Evolutionary conservation across 2,888 invertebrate species (phyloP), one percentile per base, ranked within the genome.

Genomic region (Amphipyra tragopoginis): DNA sequence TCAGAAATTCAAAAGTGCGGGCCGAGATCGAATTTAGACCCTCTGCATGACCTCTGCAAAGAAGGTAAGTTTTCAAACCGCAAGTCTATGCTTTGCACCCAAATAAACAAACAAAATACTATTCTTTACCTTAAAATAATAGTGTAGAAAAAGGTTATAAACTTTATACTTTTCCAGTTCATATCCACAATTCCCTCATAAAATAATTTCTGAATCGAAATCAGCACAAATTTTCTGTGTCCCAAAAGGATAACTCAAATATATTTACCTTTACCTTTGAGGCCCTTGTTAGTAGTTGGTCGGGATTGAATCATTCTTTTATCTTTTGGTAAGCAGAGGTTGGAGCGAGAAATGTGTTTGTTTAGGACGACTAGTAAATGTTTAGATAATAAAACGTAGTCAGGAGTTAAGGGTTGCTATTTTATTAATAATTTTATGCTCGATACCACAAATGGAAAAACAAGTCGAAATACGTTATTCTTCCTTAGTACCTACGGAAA

Each of bases 281-380:
- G 29, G 15, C 7, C 29, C 42, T 51, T 61, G 33, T 50, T 36
- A 48, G 36, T 47, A 66, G 21, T 49, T 15, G 21, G 5, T 52
- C 21, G 21, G 29, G 45, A 61, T 53, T 65, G 45, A 61, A 73
- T 48, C 38, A 55, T 65, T 64, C 3, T 49, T 64, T 56, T 57
- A 56, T 54, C 36, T 47, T 50, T 43, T 62, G 34, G 36, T 36
- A 36, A 51, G 8, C 15, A 36, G 13, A 33, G 14, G 8, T 48
- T 40, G 13, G 21, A 10, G 38, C 38, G 14, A 13, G 58, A 49
- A 58, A 52, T 38, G 36, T 65, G 57, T 33, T 65, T 73, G 54
- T 48, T 65, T 72, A 74, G 54, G 69, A 58, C 15, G 5, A 11
- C n/a, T 42, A 50, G 65, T 55, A 39, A 71, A 64, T 40, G 11